Base-by-base conservation (phyloP, 1,140 invertebrate species). In the Drosophila hydei region DNA sequence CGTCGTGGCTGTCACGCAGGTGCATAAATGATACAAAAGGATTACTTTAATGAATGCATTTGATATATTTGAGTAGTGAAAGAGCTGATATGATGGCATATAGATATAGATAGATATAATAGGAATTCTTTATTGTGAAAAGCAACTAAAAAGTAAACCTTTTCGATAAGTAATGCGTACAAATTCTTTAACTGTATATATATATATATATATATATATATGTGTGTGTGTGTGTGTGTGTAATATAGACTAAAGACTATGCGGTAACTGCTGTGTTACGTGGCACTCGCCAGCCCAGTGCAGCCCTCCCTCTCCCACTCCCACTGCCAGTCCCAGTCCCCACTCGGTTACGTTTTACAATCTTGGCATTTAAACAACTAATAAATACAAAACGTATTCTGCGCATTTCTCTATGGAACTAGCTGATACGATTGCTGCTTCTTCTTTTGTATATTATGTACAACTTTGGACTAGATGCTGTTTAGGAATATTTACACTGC, bases 61-160 rank as follows among this genome's bases (percentile, higher is more conserved):
- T 69, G 51, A 61, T 38, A 59, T 51, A 33, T 11, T 8, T n/a
- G n/a, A n/a, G n/a, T n/a, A n/a, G n/a, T n/a, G n/a, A n/a, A n/a
- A n/a, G n/a, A n/a, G n/a, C n/a, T n/a, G 27, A 30, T 33, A 33
- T 33, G 30, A 33, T 33, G 7, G 9, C 12, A 33, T 33, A 33
- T 11, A 33, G 11, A 30, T 8, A 30, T 30, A 33, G 21, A 33
- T 33, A 11, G 30, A 33, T 33, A 33, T 81, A 77, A 71, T 81
- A 81, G 79, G 79, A 81, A 81, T 81, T 81, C 52, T 81, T 81
- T 81, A 83, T 81, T 81, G 77, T 83, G 74, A 75, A 81, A 81
- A 77, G 61, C 59, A 77, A 55, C 64, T 58, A 56, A 70, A 74
- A 54, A 47, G 56, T 60, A 55, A 61, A 47, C 51, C 45, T 45